phyloP scores from a whole-genome alignment of 1,140 invertebrate species.

The Trypoxylus dichotomus region DNA sequence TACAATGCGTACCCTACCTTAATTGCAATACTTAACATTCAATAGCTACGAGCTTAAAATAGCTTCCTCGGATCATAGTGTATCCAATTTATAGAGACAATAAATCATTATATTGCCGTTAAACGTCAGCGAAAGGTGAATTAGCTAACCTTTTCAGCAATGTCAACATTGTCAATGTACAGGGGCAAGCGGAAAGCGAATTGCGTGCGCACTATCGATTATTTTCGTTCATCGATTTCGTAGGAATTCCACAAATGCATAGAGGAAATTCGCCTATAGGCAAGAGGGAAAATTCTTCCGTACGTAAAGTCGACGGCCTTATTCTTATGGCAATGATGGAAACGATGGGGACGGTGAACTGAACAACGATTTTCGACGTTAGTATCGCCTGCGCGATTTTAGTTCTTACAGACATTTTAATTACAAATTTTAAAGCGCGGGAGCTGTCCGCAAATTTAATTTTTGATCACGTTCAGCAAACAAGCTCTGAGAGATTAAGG shows the following conservation, averaged over 20 bases:
- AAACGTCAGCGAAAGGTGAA: neutral
- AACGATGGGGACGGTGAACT: no score
- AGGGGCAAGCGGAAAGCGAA: neutral
- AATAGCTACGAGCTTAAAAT: neutral
- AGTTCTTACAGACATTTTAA: neutral
- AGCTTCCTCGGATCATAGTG: neutral
- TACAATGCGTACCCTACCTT: neutral
- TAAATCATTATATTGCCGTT: neutral
- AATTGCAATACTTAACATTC: neutral
- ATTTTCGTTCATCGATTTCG: neutral
- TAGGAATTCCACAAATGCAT: neutral
- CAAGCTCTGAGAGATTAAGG: neutral
- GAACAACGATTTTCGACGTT: no score
- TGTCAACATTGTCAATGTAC: neutral
- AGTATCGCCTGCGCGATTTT: neutral
- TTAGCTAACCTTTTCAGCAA: neutral
- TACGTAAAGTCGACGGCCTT: neutral
- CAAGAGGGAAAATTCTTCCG: neutral
- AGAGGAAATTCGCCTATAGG: neutral
- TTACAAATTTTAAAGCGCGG: neutral
- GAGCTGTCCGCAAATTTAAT: neutral
- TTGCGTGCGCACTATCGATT: neutral
- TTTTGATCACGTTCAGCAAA: neutral
- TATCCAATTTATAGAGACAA: neutral
- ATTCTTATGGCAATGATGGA: neutral